Base-by-base conservation (phyloP, 2,113 vertebrate species). In the Salvelinus sp. region DNA sequence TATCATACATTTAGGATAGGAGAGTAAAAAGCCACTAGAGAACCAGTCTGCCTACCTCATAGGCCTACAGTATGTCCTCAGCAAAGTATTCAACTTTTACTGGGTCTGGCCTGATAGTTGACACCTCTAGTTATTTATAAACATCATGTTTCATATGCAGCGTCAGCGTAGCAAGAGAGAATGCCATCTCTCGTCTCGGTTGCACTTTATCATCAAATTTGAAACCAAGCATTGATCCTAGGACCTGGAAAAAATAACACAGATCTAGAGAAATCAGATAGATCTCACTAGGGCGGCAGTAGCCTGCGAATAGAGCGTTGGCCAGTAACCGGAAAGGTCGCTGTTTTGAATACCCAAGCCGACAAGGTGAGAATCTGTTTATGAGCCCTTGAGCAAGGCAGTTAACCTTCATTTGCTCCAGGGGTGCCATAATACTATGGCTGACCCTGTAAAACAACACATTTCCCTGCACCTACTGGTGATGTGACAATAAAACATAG, bases 121-220 rank as follows among this genome's bases (percentile, higher is more conserved):
- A 62, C n/a, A 62, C 58, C n/a, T 22, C 18, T 62, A 62, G 20
- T 22, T 62, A 62, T 62, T 62, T 62, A 62, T 62, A 62, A 62
- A 16, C n/a, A 62, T 62, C 13, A 57, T 57, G 54, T 57, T 57
- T 2, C 18, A 18, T 57, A 57, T 44, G 38, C 38, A 44, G 50
- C 16, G 3, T 54, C 50, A 18, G 50, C 16, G 1, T 54, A 54
- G 50, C 50, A 54, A 54, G 50, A 54, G 66, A 20, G 18, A n/a
- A 30, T 67, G 28, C 65, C 6, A 30, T 3, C 13, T 2, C 28
- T 6, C 14, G 2, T 27, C 13, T 28, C 6, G 1, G 30, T 33
- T 6, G 22, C 14, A 25, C 27, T 28, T 66, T 16, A 30, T 68
- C 27, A 33, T 68, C 6, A 30, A 30, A 3, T 68, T 68, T 38